These are phyloP conservation scores for Clunio marinus DNA, from an alignment of 2,888 invertebrate genomes.

Conservation along the genomic window DNA sequence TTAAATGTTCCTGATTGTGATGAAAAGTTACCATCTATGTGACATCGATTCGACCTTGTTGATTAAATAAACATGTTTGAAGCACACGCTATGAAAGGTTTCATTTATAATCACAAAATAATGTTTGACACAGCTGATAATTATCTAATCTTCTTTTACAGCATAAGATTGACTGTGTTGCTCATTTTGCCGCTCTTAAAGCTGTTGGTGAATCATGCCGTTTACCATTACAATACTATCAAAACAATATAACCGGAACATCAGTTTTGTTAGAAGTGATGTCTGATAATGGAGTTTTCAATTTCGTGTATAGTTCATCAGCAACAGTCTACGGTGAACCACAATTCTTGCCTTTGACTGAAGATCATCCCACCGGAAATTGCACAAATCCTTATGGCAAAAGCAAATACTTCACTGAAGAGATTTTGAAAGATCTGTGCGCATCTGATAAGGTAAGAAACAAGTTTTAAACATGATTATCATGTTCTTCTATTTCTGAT, in stretches of 20 bases:
- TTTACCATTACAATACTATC: constrained; percentile 83
- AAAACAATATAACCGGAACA: constrained; percentile 82
- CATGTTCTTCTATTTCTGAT: background rate
- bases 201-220: constrained; percentile 89
- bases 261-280: constrained; percentile 75
- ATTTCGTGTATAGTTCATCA: constrained; percentile 78
- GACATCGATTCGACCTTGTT: too few relatives aligned
- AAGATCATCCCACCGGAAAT: constrained; percentile 77
- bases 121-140: background rate
- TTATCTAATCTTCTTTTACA: constrained; percentile 49
- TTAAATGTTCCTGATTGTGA: too few relatives aligned
- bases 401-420: constrained; percentile 91
- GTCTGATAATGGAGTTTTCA: constrained; percentile 62
- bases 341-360: constrained; percentile 75
- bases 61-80: too few relatives aligned
- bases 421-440: constrained; percentile 83
- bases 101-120: too few relatives aligned
- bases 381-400: constrained; percentile 92
- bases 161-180: constrained; percentile 79
- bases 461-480: background rate
- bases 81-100: too few relatives aligned
- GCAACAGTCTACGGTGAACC: constrained; percentile 93
- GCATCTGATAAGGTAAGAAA: constrained; percentile 65
- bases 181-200: constrained; percentile 93
- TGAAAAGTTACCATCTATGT: too few relatives aligned